These are phyloP conservation scores for Neodiprion fabricii DNA, from an alignment of 1,140 invertebrate species.

Conservation along the genomic window DNA sequence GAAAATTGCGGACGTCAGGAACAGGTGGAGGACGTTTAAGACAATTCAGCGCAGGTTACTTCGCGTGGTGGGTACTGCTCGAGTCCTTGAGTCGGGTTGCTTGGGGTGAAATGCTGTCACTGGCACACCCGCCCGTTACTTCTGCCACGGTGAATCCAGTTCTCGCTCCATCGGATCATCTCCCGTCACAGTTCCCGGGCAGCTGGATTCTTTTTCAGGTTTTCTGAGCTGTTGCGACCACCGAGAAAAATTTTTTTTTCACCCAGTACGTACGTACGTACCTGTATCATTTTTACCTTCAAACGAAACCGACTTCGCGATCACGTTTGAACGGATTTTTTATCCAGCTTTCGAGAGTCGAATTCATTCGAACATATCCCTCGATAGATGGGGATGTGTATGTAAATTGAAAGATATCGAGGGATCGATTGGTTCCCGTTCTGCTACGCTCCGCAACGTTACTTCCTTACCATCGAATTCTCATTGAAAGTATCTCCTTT, in stretches of 20 bases:
- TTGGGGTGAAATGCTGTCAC: constrained; percentile 50
- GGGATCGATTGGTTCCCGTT: too few relatives aligned
- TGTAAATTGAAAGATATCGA: too few relatives aligned
- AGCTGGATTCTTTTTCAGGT: not conserved
- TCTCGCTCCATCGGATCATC: constrained; percentile 42
- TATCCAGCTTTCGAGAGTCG: too few relatives aligned
- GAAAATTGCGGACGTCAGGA: constrained; percentile 60
- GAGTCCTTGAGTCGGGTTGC: constrained; percentile 18
- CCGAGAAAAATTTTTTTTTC: too few relatives aligned
- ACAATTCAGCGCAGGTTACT: constrained; percentile 42
- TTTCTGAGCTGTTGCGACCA: too few relatives aligned
- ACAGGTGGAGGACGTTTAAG: constrained; percentile 50
- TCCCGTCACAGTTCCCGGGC: constrained; percentile 18
- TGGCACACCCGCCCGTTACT: constrained; percentile 58
- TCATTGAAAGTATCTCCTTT: too few relatives aligned
- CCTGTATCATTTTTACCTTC: not conserved
- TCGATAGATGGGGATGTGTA: too few relatives aligned
- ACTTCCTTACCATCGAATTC: not conserved
- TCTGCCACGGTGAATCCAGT: constrained; percentile 57
- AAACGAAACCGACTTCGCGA: not conserved
- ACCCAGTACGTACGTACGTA: not conserved
- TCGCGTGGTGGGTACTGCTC: constrained; percentile 21
- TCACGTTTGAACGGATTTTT: too few relatives aligned
- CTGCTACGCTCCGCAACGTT: not conserved
- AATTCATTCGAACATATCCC: too few relatives aligned